Evolutionary conservation across 2,888 invertebrate genomes (phyloP).

Genomic region (Idaea straminata): DNA sequence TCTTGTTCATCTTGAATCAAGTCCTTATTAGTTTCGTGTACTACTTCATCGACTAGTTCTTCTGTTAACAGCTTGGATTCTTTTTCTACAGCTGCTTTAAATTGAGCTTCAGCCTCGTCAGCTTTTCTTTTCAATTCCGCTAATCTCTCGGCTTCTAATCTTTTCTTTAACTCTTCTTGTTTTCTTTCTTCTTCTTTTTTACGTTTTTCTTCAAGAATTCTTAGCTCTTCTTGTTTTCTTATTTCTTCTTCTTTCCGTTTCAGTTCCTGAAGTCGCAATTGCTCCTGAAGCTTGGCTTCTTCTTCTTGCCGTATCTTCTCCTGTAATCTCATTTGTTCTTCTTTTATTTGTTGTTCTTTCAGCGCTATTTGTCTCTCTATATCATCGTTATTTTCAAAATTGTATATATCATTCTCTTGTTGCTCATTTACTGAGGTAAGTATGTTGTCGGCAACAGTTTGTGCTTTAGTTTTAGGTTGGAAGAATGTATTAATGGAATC

Average conservation of each 20-base stretch:
- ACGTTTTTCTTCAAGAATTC: slow-evolving; percentile 45
- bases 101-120: slow-evolving; percentile 54
- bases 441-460: slow-evolving; percentile 59
- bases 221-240: slow-evolving; percentile 32
- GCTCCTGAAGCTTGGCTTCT: slow-evolving; percentile 36
- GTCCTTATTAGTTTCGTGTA: slow-evolving; percentile 44
- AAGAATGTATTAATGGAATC: slow-evolving; percentile 55
- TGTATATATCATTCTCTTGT: slow-evolving; percentile 46
- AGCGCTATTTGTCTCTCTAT: slow-evolving; percentile 26
- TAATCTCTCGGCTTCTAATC: slow-evolving; percentile 56
- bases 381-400: slow-evolving; percentile 53
- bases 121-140: slow-evolving; percentile 56
- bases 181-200: slow-evolving; percentile 52
- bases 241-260: slow-evolving; percentile 37
- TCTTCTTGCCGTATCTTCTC: slow-evolving; percentile 37
- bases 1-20: slow-evolving; percentile 56
- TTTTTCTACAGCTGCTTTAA: slow-evolving; percentile 57
- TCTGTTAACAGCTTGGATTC: slow-evolving; percentile 56
- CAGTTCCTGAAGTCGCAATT: slow-evolving; percentile 36
- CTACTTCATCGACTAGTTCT: slow-evolving; percentile 56
- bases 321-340: slow-evolving; percentile 42
- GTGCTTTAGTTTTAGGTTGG: slow-evolving; percentile 61
- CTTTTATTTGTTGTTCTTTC: slow-evolving; percentile 41
- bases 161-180: slow-evolving; percentile 54
- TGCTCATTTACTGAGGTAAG: slow-evolving; percentile 47